Conservation (phyloP, 2,888 invertebrate genomes). For the Rhynchonema sp. region DNA sequence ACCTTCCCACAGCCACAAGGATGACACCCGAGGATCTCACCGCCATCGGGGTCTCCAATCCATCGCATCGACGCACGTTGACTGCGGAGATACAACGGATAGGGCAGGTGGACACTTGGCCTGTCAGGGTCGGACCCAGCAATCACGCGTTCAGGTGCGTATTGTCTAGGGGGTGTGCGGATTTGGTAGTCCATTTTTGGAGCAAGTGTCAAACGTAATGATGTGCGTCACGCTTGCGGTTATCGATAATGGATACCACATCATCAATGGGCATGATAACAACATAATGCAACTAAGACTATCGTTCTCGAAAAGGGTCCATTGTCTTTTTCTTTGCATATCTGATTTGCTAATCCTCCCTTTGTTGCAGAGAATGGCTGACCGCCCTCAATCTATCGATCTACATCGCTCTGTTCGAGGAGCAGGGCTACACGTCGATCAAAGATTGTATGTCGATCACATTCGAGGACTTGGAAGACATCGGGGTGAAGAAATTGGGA, state of each 20-base stretch:
- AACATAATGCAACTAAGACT: too few species aligned
- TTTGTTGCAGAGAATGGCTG: slow-evolving; percentile 62
- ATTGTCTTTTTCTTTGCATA: too few species aligned
- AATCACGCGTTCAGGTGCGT: neutral
- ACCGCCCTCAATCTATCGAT: slow-evolving; percentile 70
- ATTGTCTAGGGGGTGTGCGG: neutral
- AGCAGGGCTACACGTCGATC: slow-evolving; percentile 67
- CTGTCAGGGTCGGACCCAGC: neutral
- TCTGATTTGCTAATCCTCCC: too few species aligned
- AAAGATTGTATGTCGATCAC: slow-evolving; percentile 70
- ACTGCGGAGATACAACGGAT: slow-evolving; percentile 78
- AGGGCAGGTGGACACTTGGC: slow-evolving; percentile 33
- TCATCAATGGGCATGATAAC: too few species aligned
- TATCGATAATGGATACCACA: too few species aligned
- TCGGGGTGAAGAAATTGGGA: slow-evolving; percentile 47
- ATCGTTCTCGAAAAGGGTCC: too few species aligned
- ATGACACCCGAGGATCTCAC: slow-evolving; percentile 82
- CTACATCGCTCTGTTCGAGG: slow-evolving; percentile 67
- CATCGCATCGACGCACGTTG: slow-evolving; percentile 79
- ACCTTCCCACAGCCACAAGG: slow-evolving; percentile 86
- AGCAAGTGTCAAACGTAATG: too few species aligned
- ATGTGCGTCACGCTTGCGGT: too few species aligned
- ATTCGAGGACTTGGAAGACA: slow-evolving; percentile 97
- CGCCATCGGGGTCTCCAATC: slow-evolving; percentile 68
- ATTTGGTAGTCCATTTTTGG: too few species aligned